phyloP scores from a whole-genome alignment of 2,113 vertebrate species.

The Poecile atricapillus region DNA sequence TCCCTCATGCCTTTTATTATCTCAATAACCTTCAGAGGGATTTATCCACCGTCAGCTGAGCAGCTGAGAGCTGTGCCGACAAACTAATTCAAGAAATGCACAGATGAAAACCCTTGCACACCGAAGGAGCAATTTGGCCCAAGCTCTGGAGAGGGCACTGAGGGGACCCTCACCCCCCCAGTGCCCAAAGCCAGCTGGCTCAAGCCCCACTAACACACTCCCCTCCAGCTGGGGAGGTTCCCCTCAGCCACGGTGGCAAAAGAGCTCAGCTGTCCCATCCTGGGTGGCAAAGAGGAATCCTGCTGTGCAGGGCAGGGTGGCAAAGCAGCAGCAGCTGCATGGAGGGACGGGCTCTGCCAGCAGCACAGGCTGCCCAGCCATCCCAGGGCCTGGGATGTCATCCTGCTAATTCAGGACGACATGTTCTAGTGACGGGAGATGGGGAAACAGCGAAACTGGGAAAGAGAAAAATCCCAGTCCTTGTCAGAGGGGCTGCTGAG shows the following conservation, averaged over 20 bases:
- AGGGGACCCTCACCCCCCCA: neutral
- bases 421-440: neutral
- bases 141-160: neutral
- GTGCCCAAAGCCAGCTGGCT: neutral
- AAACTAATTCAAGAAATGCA: slow-evolving; percentile 35
- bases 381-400: neutral
- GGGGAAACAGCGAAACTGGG: neutral
- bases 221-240: neutral
- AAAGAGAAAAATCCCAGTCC: neutral
- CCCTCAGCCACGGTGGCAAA: accelerated
- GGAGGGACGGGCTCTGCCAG: neutral
- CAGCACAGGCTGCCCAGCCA: neutral
- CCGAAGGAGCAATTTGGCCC: neutral
- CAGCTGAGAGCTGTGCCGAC: slow-evolving; percentile 42
- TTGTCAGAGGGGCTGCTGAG: neutral
- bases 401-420: neutral
- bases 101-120: neutral
- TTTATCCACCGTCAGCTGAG: slow-evolving; percentile 40
- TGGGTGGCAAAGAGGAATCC: neutral
- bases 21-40: slow-evolving; percentile 63
- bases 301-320: neutral
- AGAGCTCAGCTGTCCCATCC: neutral
- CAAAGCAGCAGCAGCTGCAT: neutral
- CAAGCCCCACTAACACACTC: neutral
- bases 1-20: slow-evolving; percentile 49